Evolutionary conservation across 2,888 invertebrate genomes (phyloP), one percentile per base, ranked within the genome.

Genomic region (Agrochola macilenta): DNA sequence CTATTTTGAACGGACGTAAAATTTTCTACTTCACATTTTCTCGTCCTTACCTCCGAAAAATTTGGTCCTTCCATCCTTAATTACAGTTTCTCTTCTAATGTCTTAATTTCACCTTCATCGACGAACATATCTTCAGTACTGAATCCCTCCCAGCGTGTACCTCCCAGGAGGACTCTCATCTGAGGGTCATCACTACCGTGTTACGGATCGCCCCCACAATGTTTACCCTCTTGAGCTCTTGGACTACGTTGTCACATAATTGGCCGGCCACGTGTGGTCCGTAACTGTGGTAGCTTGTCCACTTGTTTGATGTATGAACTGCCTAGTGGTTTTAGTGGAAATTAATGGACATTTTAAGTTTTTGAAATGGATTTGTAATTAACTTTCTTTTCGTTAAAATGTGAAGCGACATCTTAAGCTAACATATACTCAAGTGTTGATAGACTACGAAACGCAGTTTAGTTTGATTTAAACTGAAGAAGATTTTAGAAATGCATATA

Each of bases 231-330:
- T 93, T 89, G 88, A 93, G 78, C 89, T 91, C 86, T 84, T 89
- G 73, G 83, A 74, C 85, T 35, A 89, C 91, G 93, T 93, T 93
- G 94, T 95, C 95, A 95, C 94, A 93, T 93, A 93, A 94, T 95
- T 94, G 92, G 93, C 78, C 30, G 65, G 70, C 69, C 72, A 90
- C 88, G 93, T 93, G 93, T 92, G 93, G 93, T 92, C 93, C 89
- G 91, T 90, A 90, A 91, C 88, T 84, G 87, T 88, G 89, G 92
- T 88, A 91, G 91, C 88, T 74, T 80, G 86, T 86, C 86, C 86
- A 87, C 82, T 87, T 89, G 85, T 85, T 84, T 86, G 87, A 81
- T 80, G 43, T 78, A 78, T 20, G 73, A 65, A 68, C 73, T 79
- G 69, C 75, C 72, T 66, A 82, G 69, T 78, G 76, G 79, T 77